Evolutionary conservation across 2,888 invertebrate genomes (phyloP).

Genomic region (Darwinula stevensoni): DNA sequence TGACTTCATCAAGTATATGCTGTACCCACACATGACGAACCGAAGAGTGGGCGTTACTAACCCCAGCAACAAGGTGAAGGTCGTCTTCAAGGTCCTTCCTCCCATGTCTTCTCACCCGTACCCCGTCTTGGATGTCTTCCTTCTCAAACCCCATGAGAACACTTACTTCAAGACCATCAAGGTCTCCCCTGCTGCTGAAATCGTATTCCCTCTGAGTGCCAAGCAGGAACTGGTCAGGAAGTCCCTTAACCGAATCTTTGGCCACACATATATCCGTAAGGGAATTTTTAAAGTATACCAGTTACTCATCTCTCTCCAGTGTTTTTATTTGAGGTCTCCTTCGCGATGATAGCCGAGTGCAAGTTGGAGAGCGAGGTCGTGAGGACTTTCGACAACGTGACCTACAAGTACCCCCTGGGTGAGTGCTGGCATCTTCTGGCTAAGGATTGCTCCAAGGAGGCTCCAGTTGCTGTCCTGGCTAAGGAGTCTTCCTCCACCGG

Average conservation of each 20-base stretch:
- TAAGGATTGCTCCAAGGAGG: conserved; percentile 16
- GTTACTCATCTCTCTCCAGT: too few relatives aligned
- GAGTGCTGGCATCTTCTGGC: conserved; percentile 16
- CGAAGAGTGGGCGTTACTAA: conserved; percentile 7
- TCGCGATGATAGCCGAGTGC: conserved; percentile 9
- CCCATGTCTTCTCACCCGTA: conserved; percentile 4
- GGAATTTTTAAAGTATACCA: too few relatives aligned
- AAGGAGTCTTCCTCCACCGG: too few relatives aligned
- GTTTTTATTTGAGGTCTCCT: too few relatives aligned
- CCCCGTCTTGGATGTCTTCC: conserved; percentile 8
- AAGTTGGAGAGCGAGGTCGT: conserved; percentile 9
- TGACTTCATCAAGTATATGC: not conserved
- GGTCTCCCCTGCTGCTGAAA: conserved; percentile 8
- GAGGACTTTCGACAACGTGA: conserved; percentile 13
- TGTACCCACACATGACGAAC: conserved; percentile 7
- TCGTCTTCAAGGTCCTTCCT: conserved; percentile 6
- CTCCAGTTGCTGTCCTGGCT: conserved; percentile 15
- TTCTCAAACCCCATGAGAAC: conserved; percentile 8
- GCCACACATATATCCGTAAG: conserved; percentile 6
- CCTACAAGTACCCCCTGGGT: conserved; percentile 12
- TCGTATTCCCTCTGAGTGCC: conserved; percentile 6
- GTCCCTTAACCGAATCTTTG: conserved; percentile 5
- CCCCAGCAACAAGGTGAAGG: conserved; percentile 7
- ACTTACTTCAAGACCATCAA: conserved; percentile 8
- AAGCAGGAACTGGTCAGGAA: not conserved